A percentile compares a stretch with the other conserved stretches of the same genome.
These are phyloP conservation scores for Thera britannica DNA, from an alignment of 2,888 invertebrate genomes.

Conservation along the genomic window DNA sequence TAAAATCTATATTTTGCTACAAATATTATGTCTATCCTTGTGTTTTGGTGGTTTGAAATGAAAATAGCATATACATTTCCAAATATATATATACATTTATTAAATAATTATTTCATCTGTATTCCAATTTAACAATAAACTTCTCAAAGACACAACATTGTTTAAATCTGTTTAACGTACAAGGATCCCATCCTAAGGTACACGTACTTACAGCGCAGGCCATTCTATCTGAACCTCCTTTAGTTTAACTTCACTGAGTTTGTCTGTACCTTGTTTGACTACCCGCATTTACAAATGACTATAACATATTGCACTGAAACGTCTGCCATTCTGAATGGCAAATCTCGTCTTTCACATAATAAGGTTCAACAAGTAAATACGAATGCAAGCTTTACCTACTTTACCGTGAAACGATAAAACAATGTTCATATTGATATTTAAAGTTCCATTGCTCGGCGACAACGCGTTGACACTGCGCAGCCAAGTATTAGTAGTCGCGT, in stretches of 20 bases:
- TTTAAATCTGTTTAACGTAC: slow-evolving; percentile 76
- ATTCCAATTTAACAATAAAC: slow-evolving; percentile 85
- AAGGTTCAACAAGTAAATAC: not conserved
- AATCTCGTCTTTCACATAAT: slow-evolving; percentile 1
- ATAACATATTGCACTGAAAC: slow-evolving; percentile 39
- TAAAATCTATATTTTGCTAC: slow-evolving; percentile 4
- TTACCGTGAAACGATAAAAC: not conserved
- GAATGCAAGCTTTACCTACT: too few species aligned
- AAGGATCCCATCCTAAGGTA: slow-evolving; percentile 70
- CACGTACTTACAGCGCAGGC: slow-evolving; percentile 43
- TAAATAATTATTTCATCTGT: slow-evolving; percentile 84
- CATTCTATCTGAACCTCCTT: not conserved
- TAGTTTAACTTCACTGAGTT: not conserved
- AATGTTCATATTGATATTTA: not conserved
- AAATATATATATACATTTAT: slow-evolving; percentile 85
- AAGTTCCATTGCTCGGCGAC: not conserved
- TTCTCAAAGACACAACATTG: slow-evolving; percentile 85
- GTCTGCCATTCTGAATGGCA: slow-evolving; percentile 2
- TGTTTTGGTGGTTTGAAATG: slow-evolving; percentile 29
- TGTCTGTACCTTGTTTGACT: not conserved
- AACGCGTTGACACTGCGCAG: too few species aligned
- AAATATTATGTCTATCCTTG: not conserved
- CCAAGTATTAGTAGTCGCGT: too few species aligned
- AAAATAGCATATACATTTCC: slow-evolving; percentile 72
- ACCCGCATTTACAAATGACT: slow-evolving; percentile 43